A percentile compares a stretch with the other conserved stretches of the same genome.
These are phyloP conservation scores for Carassius auratus DNA, from an alignment of 2,113 vertebrate genomes.

Conservation along the genomic window DNA sequence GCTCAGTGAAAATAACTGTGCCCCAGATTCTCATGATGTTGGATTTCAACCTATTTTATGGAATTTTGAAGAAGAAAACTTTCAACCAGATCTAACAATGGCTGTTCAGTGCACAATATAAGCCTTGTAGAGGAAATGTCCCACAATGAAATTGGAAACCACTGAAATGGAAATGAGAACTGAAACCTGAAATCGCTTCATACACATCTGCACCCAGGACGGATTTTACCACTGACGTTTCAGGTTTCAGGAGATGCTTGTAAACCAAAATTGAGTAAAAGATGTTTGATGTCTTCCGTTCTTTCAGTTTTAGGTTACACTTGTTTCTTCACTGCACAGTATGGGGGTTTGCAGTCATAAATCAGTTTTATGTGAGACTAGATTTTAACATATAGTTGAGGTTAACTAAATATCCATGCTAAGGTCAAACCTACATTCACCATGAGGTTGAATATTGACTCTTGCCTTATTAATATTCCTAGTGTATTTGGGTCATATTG, in stretches of 20 bases:
- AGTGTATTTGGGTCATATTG: constrained; percentile 1
- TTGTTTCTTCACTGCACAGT: background rate
- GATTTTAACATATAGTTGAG: background rate
- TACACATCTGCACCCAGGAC: background rate
- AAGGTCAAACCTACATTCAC: constrained; percentile 21
- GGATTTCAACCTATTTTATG: constrained; percentile 2
- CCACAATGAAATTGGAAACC: background rate
- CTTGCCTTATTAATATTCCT: background rate
- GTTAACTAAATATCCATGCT: background rate
- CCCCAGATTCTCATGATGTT: constrained; percentile 12
- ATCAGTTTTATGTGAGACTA: constrained; percentile 5
- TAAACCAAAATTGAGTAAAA: background rate
- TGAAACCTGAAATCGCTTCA: background rate
- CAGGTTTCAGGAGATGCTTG: background rate
- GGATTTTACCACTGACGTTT: background rate
- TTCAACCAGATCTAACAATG: constrained; percentile 1
- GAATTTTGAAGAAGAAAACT: constrained; percentile 2
- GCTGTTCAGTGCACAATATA: background rate
- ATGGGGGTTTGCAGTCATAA: background rate
- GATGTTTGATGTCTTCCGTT: background rate
- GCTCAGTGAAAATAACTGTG: constrained; percentile 4
- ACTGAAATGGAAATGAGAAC: constrained; percentile 13
- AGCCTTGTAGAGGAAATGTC: background rate
- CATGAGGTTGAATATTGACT: constrained; percentile 34
- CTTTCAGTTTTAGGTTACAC: background rate